A percentile compares a stretch with the other conserved stretches of the same genome.
Conservation (phyloP, 2,888 invertebrate genomes). For the Acanthococcus lagerstroemiae region DNA sequence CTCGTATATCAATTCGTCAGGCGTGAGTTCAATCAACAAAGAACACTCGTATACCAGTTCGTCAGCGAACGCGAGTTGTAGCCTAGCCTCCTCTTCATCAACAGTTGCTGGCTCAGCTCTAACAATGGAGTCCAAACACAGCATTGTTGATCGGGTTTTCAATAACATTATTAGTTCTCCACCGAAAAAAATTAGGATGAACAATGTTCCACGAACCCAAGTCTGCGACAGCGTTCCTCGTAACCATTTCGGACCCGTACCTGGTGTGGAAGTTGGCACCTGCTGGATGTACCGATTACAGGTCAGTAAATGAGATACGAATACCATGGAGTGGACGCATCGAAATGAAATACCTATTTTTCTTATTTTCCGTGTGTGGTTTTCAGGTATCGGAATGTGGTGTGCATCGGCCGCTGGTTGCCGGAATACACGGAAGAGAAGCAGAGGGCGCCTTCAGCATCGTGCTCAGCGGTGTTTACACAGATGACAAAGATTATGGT, state of each 20-base stretch:
- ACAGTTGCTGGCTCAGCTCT: too few species aligned
- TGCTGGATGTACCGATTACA: neutral
- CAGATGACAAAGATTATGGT: conserved; percentile 72
- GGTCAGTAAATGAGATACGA: neutral
- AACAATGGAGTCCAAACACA: too few species aligned
- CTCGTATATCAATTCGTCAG: too few species aligned
- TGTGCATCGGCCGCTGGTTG: conserved; percentile 70
- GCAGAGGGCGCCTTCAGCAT: conserved; percentile 70
- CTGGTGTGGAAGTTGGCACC: neutral
- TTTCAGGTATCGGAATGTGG: conserved; percentile 64
- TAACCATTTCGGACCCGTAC: neutral
- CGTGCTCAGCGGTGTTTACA: conserved; percentile 66
- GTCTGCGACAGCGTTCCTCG: too few species aligned
- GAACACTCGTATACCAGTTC: too few species aligned
- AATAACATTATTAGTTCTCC: too few species aligned
- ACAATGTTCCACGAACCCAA: too few species aligned
- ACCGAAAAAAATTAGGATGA: too few species aligned
- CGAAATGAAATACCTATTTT: neutral
- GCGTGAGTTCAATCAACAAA: too few species aligned
- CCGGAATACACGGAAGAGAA: conserved; percentile 72
- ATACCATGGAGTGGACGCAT: neutral
- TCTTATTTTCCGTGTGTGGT: neutral
- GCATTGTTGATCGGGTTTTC: too few species aligned
- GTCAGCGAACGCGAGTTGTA: too few species aligned
- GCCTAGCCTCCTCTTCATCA: too few species aligned